Percentiles rank a stretch among this genome's conserved stretches.
phyloP scores from a whole-genome alignment of 2,888 invertebrate genomes.

The Vesta saturnalis region DNA sequence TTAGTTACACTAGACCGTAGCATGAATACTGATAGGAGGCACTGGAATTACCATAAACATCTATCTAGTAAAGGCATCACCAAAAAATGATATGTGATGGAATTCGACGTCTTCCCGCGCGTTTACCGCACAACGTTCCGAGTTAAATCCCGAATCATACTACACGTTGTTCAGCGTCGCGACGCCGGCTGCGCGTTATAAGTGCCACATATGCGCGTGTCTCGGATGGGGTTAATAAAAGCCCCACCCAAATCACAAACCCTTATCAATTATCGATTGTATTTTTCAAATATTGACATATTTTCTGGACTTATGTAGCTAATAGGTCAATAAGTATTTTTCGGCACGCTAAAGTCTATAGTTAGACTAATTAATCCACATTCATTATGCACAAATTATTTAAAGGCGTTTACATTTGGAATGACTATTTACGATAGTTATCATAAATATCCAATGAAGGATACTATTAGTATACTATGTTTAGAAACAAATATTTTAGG shows the following conservation, averaged over 20 bases:
- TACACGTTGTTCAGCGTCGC: constrained; percentile 54
- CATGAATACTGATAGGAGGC: constrained; percentile 48
- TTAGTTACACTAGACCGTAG: constrained; percentile 44
- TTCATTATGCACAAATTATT: background rate
- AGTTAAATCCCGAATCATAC: constrained; percentile 55
- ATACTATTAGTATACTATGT: no score
- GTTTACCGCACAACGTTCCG: constrained; percentile 51
- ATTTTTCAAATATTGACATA: constrained; percentile 46
- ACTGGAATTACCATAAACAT: constrained; percentile 51
- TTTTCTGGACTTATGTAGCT: constrained; percentile 27
- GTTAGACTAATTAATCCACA: background rate
- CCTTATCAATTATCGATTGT: constrained; percentile 42
- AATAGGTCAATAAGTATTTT: constrained; percentile 12
- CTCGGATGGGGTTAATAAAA: constrained; percentile 45
- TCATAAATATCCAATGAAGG: no score
- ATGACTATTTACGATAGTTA: no score
- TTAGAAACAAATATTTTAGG: no score
- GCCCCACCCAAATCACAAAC: constrained; percentile 41
- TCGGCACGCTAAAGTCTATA: background rate
- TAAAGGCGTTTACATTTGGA: no score
- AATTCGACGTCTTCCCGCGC: constrained; percentile 48
- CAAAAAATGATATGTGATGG: constrained; percentile 53
- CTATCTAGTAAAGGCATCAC: constrained; percentile 47
- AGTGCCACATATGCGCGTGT: constrained; percentile 41
- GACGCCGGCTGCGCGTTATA: constrained; percentile 50